Evolutionary conservation across 1,140 invertebrate species (phyloP).

Genomic region (Zaprionus inermis): DNA sequence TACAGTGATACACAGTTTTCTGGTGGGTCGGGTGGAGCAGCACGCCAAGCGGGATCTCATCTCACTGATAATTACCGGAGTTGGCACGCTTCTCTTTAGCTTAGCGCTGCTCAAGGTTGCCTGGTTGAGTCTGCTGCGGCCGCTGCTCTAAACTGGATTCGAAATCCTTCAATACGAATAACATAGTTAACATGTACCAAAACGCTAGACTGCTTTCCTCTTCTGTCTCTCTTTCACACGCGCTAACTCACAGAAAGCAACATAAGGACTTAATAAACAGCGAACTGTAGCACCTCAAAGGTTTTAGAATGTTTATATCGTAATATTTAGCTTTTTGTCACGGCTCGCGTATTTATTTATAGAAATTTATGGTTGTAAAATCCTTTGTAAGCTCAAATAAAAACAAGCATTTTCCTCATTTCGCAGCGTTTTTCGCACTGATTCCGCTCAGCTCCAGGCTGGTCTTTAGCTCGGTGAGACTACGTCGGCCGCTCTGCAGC

Average conservation of each 20-base stretch:
- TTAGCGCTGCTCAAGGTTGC: constrained; percentile 73
- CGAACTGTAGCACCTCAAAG: constrained; percentile 76
- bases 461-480: constrained; percentile 87
- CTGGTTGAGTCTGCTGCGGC: constrained; percentile 71
- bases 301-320: constrained; percentile 58
- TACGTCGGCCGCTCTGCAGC: constrained; percentile 88
- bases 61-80: constrained; percentile 85
- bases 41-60: constrained; percentile 85
- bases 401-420: constrained; percentile 47
- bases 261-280: constrained; percentile 45
- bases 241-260: constrained; percentile 20
- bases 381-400: constrained; percentile 69
- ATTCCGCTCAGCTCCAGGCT: constrained; percentile 86
- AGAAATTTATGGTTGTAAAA: constrained; percentile 31
- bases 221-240: constrained; percentile 28
- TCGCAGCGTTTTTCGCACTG: constrained; percentile 19
- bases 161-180: not conserved
- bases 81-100: constrained; percentile 85
- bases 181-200: constrained; percentile 42
- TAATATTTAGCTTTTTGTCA: constrained; percentile 54
- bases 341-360: constrained; percentile 60
- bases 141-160: constrained; percentile 47
- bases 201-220: constrained; percentile 67
- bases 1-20: constrained; percentile 86
- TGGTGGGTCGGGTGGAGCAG: constrained; percentile 84